phyloP scores from a whole-genome alignment of 2,113 vertebrate species.

The Electrona antarctica region DNA sequence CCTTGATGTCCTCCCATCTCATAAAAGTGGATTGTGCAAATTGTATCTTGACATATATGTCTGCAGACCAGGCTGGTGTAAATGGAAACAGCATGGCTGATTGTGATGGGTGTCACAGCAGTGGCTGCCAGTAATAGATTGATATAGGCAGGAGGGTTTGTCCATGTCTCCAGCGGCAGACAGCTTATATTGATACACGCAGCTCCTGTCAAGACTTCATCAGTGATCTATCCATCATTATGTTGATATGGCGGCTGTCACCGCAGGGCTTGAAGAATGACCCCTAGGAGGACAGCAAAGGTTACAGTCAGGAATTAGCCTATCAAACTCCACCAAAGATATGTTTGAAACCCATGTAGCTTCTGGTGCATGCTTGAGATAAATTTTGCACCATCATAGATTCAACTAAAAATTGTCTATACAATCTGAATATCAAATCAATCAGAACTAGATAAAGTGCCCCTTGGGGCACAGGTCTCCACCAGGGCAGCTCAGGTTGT shows the following conservation, averaged over 20 bases:
- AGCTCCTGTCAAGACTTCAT: slow-evolving; percentile 38
- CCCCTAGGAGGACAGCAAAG: slow-evolving; percentile 13
- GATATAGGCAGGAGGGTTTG: slow-evolving; percentile 25
- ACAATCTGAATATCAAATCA: too few species aligned
- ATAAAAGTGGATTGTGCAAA: slow-evolving; percentile 14
- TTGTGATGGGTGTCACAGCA: slow-evolving; percentile 31
- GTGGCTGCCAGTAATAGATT: slow-evolving; percentile 38
- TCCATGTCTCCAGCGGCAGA: neutral
- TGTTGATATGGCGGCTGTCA: slow-evolving; percentile 4
- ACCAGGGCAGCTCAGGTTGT: too few species aligned
- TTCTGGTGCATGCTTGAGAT: neutral
- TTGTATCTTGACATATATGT: slow-evolving; percentile 8
- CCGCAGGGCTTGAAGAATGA: slow-evolving; percentile 6
- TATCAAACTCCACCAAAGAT: neutral
- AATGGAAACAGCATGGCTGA: slow-evolving; percentile 20
- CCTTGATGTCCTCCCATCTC: slow-evolving; percentile 1
- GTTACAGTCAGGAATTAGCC: slow-evolving; percentile 8
- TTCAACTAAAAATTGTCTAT: too few species aligned
- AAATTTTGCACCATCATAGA: too few species aligned
- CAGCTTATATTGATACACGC: slow-evolving; percentile 1
- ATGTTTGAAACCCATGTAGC: neutral
- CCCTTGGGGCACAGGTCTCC: too few species aligned
- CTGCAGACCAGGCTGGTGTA: slow-evolving; percentile 15
- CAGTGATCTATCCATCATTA: slow-evolving; percentile 30
- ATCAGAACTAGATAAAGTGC: too few species aligned